Percentiles rank a stretch among this genome's conserved stretches.
Conservation (phyloP, 2,113 vertebrate species). For the Mormyrus lacerda region DNA sequence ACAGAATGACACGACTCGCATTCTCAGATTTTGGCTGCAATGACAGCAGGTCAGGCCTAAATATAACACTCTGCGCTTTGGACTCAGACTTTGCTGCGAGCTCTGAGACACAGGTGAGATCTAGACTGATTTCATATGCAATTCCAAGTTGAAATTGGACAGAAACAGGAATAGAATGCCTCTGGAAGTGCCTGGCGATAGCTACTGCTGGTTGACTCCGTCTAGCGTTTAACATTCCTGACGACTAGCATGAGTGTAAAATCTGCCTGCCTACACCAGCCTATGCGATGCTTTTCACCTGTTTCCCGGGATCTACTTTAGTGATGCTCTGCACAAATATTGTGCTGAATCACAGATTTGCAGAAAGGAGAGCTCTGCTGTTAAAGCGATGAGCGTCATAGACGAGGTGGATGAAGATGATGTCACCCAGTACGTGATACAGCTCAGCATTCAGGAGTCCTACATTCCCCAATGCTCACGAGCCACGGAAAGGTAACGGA, state of each 20-base stretch:
- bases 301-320: neutral
- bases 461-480: neutral
- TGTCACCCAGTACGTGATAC: neutral
- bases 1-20: slow-evolving; percentile 15
- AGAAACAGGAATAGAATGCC: neutral
- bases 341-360: neutral
- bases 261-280: neutral
- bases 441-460: neutral
- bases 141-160: neutral
- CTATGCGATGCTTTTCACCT: neutral
- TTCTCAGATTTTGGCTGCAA: slow-evolving; percentile 3
- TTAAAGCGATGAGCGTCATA: neutral
- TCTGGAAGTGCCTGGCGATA: neutral
- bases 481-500: neutral
- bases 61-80: slow-evolving; percentile 13
- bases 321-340: neutral
- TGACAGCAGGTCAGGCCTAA: slow-evolving; percentile 19
- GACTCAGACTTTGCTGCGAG: neutral
- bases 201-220: neutral
- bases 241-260: neutral
- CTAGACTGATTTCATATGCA: neutral
- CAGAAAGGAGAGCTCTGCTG: neutral
- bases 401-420: neutral
- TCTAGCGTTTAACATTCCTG: neutral
- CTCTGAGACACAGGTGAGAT: neutral